phyloP scores from a whole-genome alignment of 2,113 vertebrate species.

The Campylorhamphus procurvoides region DNA sequence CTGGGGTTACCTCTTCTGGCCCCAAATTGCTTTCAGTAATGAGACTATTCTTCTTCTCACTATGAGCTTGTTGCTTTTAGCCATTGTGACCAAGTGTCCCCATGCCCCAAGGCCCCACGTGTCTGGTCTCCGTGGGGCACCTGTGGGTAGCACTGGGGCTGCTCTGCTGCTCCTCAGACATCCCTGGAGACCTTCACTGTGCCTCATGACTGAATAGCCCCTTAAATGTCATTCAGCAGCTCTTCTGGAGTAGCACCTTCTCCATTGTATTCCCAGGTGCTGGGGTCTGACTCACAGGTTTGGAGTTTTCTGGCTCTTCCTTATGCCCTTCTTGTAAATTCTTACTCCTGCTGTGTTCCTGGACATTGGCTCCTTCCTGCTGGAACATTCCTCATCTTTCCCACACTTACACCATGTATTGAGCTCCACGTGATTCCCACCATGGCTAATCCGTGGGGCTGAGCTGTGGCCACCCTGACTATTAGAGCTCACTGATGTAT shows the following conservation, averaged over 20 bases:
- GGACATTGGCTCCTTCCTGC: neutral
- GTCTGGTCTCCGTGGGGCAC: neutral
- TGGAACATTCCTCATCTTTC: neutral
- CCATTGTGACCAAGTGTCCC: accelerated
- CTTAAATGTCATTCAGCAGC: neutral
- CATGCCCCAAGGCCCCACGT: accelerated
- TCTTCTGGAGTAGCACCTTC: neutral
- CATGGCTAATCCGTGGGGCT: accelerated
- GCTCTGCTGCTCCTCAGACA: neutral
- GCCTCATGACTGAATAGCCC: neutral
- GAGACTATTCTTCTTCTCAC: neutral
- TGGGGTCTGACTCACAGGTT: neutral
- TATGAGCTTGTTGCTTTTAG: neutral
- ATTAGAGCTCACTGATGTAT: accelerated
- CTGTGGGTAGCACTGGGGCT: accelerated
- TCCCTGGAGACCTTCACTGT: neutral
- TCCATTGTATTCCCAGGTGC: neutral
- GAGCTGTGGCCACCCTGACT: neutral
- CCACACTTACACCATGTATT: accelerated
- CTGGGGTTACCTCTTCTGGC: neutral
- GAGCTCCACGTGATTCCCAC: accelerated
- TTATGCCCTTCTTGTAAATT: neutral
- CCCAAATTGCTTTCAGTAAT: neutral
- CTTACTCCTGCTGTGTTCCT: neutral
- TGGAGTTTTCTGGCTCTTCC: neutral